phyloP scores from a whole-genome alignment of 2,888 invertebrate species.

The Liposcelis brunnea region DNA sequence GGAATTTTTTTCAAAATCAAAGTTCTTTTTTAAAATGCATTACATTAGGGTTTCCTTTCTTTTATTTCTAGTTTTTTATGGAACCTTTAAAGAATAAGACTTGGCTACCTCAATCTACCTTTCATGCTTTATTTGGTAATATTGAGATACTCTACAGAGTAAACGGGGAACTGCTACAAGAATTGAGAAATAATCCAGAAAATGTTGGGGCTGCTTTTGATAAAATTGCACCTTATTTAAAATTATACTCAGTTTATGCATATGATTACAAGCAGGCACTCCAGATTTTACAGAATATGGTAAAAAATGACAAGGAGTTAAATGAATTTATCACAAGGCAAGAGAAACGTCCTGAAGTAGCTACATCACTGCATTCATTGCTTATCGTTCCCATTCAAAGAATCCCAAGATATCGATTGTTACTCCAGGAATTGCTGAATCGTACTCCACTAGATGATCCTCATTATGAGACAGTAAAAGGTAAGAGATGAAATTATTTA shows the following conservation, averaged over 20 bases:
- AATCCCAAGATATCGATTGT: constrained; percentile 54
- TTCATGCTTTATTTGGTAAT: constrained; percentile 41
- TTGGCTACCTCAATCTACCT: constrained; percentile 31
- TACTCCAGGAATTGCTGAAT: constrained; percentile 47
- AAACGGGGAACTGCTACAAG: constrained; percentile 39
- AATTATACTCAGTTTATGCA: constrained; percentile 60
- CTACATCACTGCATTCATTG: constrained; percentile 48
- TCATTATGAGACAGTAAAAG: constrained; percentile 35
- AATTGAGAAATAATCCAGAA: constrained; percentile 35
- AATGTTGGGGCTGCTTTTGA: constrained; percentile 47
- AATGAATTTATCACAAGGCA: constrained; percentile 39
- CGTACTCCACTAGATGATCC: constrained; percentile 38
- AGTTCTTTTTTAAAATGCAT: background rate
- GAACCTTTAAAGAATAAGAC: constrained; percentile 35
- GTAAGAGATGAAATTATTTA: constrained; percentile 21
- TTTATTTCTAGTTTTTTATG: constrained; percentile 33
- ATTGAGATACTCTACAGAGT: constrained; percentile 44
- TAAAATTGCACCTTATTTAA: constrained; percentile 57
- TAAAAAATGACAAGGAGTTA: constrained; percentile 33
- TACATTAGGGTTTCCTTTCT: background rate
- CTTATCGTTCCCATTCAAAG: constrained; percentile 64
- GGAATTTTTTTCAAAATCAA: no score
- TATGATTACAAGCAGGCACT: constrained; percentile 50
- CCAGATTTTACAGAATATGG: constrained; percentile 34
- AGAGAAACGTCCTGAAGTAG: constrained; percentile 51